These are phyloP conservation scores for Dorcus parallelipipedus DNA, from an alignment of 2,888 invertebrate species.

Conservation along the genomic window DNA sequence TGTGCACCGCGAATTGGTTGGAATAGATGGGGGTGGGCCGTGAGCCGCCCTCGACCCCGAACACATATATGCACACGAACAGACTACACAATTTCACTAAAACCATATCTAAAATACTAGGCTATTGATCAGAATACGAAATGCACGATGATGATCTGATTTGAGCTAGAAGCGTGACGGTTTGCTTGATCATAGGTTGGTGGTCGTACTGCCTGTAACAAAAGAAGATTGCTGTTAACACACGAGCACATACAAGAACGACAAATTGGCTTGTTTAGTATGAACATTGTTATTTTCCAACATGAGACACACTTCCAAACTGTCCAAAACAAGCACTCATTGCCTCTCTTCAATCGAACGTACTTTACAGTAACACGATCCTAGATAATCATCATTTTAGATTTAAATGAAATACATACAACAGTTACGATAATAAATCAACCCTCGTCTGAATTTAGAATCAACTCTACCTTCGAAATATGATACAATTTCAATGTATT, in stretches of 20 bases:
- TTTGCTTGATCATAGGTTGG: constrained; percentile 3
- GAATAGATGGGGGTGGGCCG: constrained; percentile 56
- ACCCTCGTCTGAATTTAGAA: too few relatives aligned
- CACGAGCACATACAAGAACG: background rate
- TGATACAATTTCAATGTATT: too few relatives aligned
- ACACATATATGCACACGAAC: constrained; percentile 28
- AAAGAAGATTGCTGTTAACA: background rate
- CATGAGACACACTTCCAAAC: too few relatives aligned
- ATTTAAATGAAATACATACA: too few relatives aligned
- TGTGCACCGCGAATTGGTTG: constrained; percentile 83
- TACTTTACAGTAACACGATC: too few relatives aligned
- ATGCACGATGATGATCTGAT: constrained; percentile 5
- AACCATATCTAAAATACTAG: constrained; percentile 23
- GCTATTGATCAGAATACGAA: background rate
- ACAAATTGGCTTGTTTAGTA: too few relatives aligned
- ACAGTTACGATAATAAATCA: too few relatives aligned
- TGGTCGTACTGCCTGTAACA: constrained; percentile 2
- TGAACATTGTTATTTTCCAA: too few relatives aligned
- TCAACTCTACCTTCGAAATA: too few relatives aligned
- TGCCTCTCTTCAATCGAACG: too few relatives aligned
- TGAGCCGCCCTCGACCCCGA: constrained; percentile 14
- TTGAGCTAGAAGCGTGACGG: constrained; percentile 1
- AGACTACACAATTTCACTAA: constrained; percentile 30
- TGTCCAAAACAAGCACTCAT: too few relatives aligned
- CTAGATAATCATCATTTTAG: too few relatives aligned